phyloP scores from a whole-genome alignment of 2,113 vertebrate genomes.

The Piaya cayana region DNA sequence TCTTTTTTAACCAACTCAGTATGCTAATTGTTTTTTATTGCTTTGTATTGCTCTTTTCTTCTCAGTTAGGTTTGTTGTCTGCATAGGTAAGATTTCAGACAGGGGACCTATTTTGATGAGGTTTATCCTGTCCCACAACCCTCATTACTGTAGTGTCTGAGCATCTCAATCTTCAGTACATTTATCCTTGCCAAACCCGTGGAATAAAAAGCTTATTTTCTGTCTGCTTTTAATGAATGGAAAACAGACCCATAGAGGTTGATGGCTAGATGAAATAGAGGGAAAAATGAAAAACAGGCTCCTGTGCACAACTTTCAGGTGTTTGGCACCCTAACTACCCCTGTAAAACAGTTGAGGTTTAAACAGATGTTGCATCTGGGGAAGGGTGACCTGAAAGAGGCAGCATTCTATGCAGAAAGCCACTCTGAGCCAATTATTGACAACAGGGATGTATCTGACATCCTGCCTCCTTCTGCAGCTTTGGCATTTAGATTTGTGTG shows the following conservation, averaged over 20 bases:
- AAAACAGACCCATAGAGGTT: fast-evolving
- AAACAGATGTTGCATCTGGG: background rate
- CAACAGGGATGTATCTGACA: background rate
- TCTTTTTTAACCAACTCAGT: background rate
- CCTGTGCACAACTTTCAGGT: background rate
- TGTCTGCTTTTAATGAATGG: background rate
- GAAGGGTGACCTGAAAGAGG: background rate
- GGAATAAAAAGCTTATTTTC: background rate
- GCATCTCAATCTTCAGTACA: background rate
- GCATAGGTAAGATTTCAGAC: background rate
- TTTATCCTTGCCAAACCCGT: background rate
- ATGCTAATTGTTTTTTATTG: background rate
- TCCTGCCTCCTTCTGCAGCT: constrained; percentile 7
- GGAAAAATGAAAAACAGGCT: background rate
- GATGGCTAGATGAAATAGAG: background rate
- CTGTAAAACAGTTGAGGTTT: background rate
- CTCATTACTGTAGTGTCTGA: background rate
- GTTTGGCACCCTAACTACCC: background rate
- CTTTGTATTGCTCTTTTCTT: background rate
- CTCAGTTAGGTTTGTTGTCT: background rate
- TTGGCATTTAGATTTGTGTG: constrained; percentile 14
- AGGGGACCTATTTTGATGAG: background rate
- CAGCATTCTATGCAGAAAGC: background rate
- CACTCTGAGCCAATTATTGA: background rate
- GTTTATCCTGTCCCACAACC: background rate